phyloP scores from a whole-genome alignment of 2,113 vertebrate species.

The Petromus typicus region DNA sequence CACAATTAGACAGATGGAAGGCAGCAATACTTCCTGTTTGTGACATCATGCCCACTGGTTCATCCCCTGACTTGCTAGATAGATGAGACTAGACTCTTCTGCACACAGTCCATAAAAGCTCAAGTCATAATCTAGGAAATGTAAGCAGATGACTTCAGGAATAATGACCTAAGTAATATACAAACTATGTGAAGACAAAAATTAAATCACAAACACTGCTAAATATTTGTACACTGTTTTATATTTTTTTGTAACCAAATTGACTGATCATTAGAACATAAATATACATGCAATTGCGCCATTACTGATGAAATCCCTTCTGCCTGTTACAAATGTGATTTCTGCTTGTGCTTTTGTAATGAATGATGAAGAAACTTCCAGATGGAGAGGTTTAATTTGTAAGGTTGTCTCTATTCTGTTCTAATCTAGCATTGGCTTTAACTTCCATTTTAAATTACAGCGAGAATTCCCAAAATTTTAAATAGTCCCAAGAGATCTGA shows the following conservation, averaged over 20 bases:
- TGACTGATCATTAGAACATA: slow-evolving; percentile 38
- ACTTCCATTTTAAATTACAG: slow-evolving; percentile 84
- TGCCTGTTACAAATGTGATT: slow-evolving; percentile 57
- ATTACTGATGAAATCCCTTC: slow-evolving; percentile 35
- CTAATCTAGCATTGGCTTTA: slow-evolving; percentile 73
- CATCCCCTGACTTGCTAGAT: background rate
- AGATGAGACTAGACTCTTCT: background rate
- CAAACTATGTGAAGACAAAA: slow-evolving; percentile 14
- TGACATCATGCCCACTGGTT: background rate
- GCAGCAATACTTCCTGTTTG: background rate
- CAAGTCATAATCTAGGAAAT: slow-evolving; percentile 34
- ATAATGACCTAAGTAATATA: background rate
- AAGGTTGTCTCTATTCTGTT: slow-evolving; percentile 76
- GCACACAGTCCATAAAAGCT: background rate
- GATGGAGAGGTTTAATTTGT: slow-evolving; percentile 81
- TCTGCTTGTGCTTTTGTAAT: slow-evolving; percentile 63
- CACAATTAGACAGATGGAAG: background rate
- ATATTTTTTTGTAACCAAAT: slow-evolving; percentile 40
- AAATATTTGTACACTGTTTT: background rate
- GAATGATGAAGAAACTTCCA: slow-evolving; percentile 77
- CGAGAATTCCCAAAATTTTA: slow-evolving; percentile 87
- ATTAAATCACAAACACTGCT: background rate
- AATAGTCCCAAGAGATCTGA: slow-evolving; percentile 84
- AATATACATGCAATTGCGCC: background rate
- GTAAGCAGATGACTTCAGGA: background rate